Conservation (phyloP, 64 coral and sea anemone species). For the Porites lutea region DNA sequence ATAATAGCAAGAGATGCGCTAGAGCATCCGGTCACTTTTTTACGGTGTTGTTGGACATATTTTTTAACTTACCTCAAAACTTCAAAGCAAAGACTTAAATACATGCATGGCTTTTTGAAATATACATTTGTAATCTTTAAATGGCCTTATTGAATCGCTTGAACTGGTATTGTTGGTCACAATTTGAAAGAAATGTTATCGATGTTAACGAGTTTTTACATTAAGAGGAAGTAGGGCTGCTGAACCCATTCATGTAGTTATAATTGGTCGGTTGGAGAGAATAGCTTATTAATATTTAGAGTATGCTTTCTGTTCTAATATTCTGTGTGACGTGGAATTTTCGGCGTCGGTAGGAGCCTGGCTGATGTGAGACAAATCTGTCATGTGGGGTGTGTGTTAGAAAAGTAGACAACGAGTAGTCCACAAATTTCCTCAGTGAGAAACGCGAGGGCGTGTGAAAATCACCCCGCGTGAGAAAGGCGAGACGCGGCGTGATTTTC, state of each 20-base stretch:
- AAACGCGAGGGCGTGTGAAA: not conserved
- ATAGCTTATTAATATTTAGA: constrained; percentile 9
- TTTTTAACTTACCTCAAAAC: not conserved
- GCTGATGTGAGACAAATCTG: too few species aligned
- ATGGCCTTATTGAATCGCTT: not conserved
- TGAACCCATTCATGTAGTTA: constrained; percentile 9
- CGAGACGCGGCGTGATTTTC: not conserved
- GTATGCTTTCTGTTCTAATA: not conserved
- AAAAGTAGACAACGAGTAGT: not conserved
- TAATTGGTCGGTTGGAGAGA: constrained; percentile 6
- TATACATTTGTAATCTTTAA: constrained; percentile 10
- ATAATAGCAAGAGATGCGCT: not conserved
- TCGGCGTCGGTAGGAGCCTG: too few species aligned
- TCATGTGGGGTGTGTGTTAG: not conserved
- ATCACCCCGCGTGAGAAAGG: too few species aligned
- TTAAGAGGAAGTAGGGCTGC: constrained; percentile 11
- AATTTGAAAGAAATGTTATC: constrained; percentile 1
- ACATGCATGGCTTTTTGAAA: constrained; percentile 9
- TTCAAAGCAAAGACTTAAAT: not conserved
- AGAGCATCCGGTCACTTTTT: not conserved
- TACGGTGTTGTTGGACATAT: not conserved
- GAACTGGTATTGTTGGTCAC: not conserved
- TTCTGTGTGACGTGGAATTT: not conserved
- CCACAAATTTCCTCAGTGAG: not conserved
- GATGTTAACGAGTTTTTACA: constrained; percentile 5